A percentile compares a stretch with the other conserved stretches of the same genome.
Conservation (phyloP, 2,113 vertebrate species). For the Macheiramphus alcinus region DNA sequence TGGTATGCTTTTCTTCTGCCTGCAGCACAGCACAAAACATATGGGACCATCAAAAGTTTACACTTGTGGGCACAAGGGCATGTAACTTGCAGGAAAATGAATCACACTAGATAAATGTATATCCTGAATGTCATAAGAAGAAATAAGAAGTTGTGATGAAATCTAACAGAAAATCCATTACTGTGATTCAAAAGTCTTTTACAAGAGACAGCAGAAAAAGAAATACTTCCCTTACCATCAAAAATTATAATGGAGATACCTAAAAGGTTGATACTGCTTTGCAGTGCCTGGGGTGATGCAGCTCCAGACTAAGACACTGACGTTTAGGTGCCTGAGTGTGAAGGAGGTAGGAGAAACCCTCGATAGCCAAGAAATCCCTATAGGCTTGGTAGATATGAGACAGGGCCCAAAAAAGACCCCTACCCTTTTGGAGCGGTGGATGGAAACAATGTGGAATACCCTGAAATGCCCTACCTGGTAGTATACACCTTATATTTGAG, state of each 20-base stretch:
- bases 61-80: not conserved
- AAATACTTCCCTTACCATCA: not conserved
- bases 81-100: not conserved
- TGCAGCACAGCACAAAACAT: not conserved
- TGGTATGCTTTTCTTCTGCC: not conserved
- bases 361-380: not conserved
- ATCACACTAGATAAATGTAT: not conserved
- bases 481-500: not conserved
- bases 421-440: fast-evolving
- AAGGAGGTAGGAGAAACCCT: not conserved
- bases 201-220: not conserved
- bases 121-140: not conserved
- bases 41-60: not conserved
- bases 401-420: not conserved
- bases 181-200: not conserved
- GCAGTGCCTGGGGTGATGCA: not conserved
- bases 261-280: not conserved
- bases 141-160: not conserved
- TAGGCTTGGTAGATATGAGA: not conserved
- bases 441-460: not conserved
- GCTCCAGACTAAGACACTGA: not conserved
- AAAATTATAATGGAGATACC: not conserved
- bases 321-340: fast-evolving
- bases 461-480: not conserved
- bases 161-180: not conserved